Base-by-base conservation (phyloP, 2,113 vertebrate genomes). In the Gadus macrocephalus region DNA sequence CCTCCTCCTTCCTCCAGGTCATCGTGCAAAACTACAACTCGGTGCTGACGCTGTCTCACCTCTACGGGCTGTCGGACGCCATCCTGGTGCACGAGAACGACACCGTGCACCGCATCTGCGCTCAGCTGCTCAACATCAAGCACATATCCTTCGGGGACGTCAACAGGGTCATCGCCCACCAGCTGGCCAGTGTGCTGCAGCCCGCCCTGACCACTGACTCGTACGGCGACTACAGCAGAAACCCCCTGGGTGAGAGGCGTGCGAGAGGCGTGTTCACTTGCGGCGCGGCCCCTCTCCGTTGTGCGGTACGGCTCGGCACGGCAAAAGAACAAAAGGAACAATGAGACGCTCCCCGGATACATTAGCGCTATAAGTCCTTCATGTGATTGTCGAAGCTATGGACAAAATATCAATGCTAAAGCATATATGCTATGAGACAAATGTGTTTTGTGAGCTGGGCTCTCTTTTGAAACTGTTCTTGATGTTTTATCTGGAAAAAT, bases 11-110 rank as follows among this genome's bases (percentile, higher is more conserved):
- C 22, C 71, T 72, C 63, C 81, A 99, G 97, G 96, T 98, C 66
- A 97, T 98, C 20, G 95, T 99, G 74, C 97, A 99, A 86, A 98
- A 98, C 88, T 99, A 99, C 86, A 99, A 99, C 85, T 95, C 96
- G 0, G 85, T 96, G 81, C 87, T 99, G 88, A 97, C 97, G 0
- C 90, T 99, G 65, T 93, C 95, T 20, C 95, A 92, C 72, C 91
- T 99, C 64, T 98, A 99, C 88, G 92, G 89, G 74, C 93, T 94
- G 53, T 94, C 97, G 1, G 96, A 98, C n/a, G 96, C 93, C 38
- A 90, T 99, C 22, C 90, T 99, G 77, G 91, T 98, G 69, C 96
- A 99, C 4, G 95, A 99, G 80, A 99, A 99, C 1, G 96, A 99
- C 81, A 90, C 86, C 0, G 73, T 95, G 80, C 95, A 99, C 88